phyloP scores from a whole-genome alignment of 2,113 vertebrate genomes.

The Cynoglossus semilaevis region DNA sequence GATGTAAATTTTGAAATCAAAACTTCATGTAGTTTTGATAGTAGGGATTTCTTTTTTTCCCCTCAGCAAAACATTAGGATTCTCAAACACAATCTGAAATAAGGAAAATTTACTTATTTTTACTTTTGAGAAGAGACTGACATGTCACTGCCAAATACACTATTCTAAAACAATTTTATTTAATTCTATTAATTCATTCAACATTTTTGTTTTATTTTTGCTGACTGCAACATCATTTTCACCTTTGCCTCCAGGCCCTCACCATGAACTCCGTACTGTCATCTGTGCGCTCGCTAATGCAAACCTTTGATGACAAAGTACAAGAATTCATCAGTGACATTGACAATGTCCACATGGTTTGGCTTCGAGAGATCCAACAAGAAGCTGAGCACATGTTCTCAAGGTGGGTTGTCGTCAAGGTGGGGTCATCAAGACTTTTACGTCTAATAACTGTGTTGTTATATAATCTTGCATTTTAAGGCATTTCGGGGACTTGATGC shows the following conservation, averaged over 20 bases:
- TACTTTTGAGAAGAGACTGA: too few relatives aligned
- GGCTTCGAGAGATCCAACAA: conserved; percentile 88
- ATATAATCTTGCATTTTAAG: background rate
- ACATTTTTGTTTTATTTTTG: background rate
- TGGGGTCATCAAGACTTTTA: background rate
- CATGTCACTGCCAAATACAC: too few relatives aligned
- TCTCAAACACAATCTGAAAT: too few relatives aligned
- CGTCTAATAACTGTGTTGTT: background rate
- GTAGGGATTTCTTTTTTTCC: too few relatives aligned
- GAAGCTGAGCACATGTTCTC: conserved; percentile 87
- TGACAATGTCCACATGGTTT: conserved; percentile 82
- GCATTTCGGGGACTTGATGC: conserved; percentile 81
- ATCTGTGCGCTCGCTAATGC: conserved; percentile 68
- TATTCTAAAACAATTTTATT: too few relatives aligned
- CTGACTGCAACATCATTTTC: background rate
- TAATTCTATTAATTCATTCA: too few relatives aligned
- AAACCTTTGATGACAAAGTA: conserved; percentile 75
- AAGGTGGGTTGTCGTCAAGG: conserved; percentile 67
- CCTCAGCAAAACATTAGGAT: too few relatives aligned
- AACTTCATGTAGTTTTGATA: too few relatives aligned
- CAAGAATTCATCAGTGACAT: conserved; percentile 76
- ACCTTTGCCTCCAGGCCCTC: conserved; percentile 23
- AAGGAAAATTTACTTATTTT: too few relatives aligned
- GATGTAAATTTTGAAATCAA: too few relatives aligned
- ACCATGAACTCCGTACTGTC: conserved; percentile 67